These are phyloP conservation scores for Doris montereyensis DNA, from an alignment of 2,888 invertebrate genomes.

Conservation along the genomic window DNA sequence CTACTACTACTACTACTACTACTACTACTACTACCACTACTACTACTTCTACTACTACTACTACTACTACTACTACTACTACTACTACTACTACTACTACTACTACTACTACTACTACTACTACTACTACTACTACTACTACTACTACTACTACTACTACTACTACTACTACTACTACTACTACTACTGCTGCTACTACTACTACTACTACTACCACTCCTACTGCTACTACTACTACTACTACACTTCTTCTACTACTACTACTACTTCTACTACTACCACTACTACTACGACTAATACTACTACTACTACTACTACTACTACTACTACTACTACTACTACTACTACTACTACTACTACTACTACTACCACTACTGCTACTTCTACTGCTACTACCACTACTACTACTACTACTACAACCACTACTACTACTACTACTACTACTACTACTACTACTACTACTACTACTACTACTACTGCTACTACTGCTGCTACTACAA, in stretches of 20 bases:
- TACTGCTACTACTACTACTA: too few relatives aligned
- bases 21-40: not conserved
- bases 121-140: not conserved
- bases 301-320: too few relatives aligned
- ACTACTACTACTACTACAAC: too few relatives aligned
- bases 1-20: not conserved
- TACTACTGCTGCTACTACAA: too few relatives aligned
- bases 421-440: too few relatives aligned
- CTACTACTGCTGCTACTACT: not conserved
- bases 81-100: not conserved
- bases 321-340: conserved; percentile 18
- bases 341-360: conserved; percentile 21
- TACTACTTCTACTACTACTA: not conserved
- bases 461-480: not conserved
- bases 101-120: not conserved
- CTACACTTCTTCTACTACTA: conserved; percentile 23
- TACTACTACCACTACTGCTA: conserved; percentile 10
- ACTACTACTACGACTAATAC: too few relatives aligned
- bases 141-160: not conserved
- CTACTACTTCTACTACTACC: too few relatives aligned
- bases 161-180: not conserved
- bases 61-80: not conserved
- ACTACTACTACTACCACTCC: too few relatives aligned
- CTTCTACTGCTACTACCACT: too few relatives aligned
- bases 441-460: conserved; percentile 8